Evolutionary conservation across 1,140 invertebrate genomes (phyloP).

Genomic region (Psilanteris sp.): DNA sequence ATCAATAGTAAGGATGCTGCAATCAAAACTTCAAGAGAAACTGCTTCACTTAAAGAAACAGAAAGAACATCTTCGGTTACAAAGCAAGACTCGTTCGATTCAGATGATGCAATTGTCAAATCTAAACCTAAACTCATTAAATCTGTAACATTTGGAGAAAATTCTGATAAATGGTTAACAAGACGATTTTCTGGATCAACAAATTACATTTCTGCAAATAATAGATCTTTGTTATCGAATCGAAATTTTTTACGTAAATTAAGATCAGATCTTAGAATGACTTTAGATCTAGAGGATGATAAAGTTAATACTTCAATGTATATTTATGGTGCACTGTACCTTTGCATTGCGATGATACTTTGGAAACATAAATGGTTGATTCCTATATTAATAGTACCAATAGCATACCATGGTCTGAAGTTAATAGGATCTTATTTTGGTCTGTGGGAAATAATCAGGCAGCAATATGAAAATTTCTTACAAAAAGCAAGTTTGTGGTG

Average conservation of each 20-base stretch:
- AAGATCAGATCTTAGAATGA: constrained; percentile 80
- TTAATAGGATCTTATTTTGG: constrained; percentile 80
- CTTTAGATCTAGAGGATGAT: constrained; percentile 73
- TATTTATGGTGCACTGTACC: constrained; percentile 84
- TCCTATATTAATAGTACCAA: constrained; percentile 83
- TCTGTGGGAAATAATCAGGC: constrained; percentile 75
- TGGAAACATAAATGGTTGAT: constrained; percentile 87
- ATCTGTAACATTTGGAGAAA: constrained; percentile 72
- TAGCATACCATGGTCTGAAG: constrained; percentile 84
- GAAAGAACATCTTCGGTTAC: background rate
- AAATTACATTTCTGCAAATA: constrained; percentile 32
- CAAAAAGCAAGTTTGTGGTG: constrained; percentile 74
- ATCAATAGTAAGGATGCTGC: too few species aligned
- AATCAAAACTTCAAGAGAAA: background rate
- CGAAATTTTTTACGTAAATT: constrained; percentile 73
- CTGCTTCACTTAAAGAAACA: background rate
- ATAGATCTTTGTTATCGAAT: constrained; percentile 58
- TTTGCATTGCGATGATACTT: constrained; percentile 85
- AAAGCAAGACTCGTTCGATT: constrained; percentile 12
- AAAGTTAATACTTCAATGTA: constrained; percentile 82
- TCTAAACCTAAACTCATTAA: constrained; percentile 61
- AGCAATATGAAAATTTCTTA: constrained; percentile 61
- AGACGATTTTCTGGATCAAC: constrained; percentile 21
- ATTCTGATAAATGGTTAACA: constrained; percentile 50
- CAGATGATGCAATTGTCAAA: constrained; percentile 16